Conservation (phyloP, 2,797 vertebrate genomes). For the Clarias platycephalus region DNA sequence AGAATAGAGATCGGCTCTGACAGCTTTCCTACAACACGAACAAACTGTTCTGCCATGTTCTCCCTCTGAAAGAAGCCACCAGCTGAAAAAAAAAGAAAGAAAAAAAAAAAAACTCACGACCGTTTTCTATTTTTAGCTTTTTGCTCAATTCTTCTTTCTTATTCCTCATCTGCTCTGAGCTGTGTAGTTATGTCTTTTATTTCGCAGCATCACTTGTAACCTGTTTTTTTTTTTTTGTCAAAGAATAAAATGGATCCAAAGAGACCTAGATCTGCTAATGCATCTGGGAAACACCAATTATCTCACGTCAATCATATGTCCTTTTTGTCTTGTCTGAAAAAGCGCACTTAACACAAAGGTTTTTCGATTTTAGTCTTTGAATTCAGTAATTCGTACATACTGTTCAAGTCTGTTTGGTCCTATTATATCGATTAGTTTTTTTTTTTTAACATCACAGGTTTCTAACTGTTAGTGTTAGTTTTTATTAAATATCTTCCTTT, state of each 20-base stretch:
- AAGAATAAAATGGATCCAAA: not conserved
- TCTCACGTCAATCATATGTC: conserved; percentile 18
- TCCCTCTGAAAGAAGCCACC: not conserved
- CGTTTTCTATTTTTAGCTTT: conserved; percentile 27
- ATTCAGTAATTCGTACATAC: not conserved
- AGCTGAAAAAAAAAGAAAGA: conserved; percentile 18
- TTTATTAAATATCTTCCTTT: no score
- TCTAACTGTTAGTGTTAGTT: no score
- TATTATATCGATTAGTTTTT: not conserved
- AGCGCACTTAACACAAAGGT: not conserved
- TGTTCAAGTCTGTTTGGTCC: not conserved
- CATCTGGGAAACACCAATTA: conserved; percentile 26
- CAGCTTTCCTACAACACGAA: not conserved
- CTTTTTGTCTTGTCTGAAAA: conserved; percentile 1
- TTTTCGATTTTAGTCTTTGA: not conserved
- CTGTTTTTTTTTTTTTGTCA: not conserved
- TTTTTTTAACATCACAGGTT: not conserved
- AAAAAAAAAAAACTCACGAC: not conserved
- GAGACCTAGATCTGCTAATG: conserved; percentile 21
- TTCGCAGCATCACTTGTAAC: not conserved
- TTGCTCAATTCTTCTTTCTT: conserved; percentile 8
- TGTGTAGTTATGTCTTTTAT: not conserved
- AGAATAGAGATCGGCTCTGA: conserved; percentile 13
- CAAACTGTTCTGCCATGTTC: conserved; percentile 27
- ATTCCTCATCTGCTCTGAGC: not conserved